Base-by-base conservation (phyloP, 2,888 invertebrate species). In the Boloria euphrosyne region DNA sequence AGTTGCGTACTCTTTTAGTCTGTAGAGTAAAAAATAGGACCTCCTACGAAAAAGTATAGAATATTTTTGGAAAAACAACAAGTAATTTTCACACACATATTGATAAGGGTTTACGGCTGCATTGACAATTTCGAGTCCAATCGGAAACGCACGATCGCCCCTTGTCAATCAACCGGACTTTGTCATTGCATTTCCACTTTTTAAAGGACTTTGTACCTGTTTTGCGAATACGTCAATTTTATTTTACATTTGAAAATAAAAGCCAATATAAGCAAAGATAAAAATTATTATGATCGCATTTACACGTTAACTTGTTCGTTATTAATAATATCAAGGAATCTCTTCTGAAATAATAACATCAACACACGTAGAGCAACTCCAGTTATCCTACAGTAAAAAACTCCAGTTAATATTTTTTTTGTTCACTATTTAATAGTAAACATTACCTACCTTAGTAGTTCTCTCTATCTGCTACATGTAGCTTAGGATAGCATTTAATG, bases 81-180 rank as follows among this genome's bases (percentile, higher is more conserved):
- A n/a, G 47, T 57, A 57, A 44, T 43, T 57, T 57, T 57, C 18
- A 18, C 46, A 10, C 55, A 57, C 22, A 46, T 46, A 43, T 16
- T 46, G 62, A 53, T 46, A 53, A 44, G 16, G 52, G 17, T 53
- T 38, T 38, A 31, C 14, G 17, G 54, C 27, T 22, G 53, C 31
- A 22, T 16, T 31, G 54, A 47, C 54, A 54, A 54, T 54, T 54
- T 54, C 14, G 27, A 31, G 31, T 62, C 47, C 62, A 62, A 62
- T 62, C 62, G 53, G 44, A 46, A 62, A 53, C 62, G 53, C 46
- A 54, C 31, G 16, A 54, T 17, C 62, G 47, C 62, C 14, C 7
- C 47, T 62, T 62, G 62, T 62, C 62, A 62, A 54, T 54, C 62
- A 62, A 44, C 22, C 18, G 38, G 46, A 13, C 17, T 62, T 47